Conservation (phyloP, 2,797 vertebrate genomes). For the Anniella stebbinsi region DNA sequence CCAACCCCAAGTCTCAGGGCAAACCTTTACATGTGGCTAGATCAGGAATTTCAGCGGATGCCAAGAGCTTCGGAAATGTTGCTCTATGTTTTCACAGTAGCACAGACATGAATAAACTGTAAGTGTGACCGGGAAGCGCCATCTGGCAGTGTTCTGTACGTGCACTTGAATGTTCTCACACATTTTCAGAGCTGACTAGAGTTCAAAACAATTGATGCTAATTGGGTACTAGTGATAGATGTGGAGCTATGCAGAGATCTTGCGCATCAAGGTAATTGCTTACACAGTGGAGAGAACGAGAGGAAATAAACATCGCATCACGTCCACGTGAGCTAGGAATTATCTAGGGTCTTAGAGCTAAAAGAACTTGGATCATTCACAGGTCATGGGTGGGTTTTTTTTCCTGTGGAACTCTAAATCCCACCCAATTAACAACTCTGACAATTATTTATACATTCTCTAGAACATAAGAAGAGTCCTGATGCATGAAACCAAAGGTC, state of each 20-base stretch:
- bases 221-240: conserved; percentile 14
- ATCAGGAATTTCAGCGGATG: not conserved
- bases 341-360: not conserved
- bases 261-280: not conserved
- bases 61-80: not conserved
- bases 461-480: not conserved
- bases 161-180: conserved; percentile 14
- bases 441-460: not conserved
- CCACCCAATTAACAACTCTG: not conserved
- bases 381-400: not conserved
- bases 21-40: too few relatives aligned
- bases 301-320: too few relatives aligned
- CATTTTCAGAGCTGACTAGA: conserved; percentile 19
- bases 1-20: too few relatives aligned
- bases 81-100: conserved; percentile 33
- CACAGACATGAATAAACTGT: conserved; percentile 4
- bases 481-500: not conserved
- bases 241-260: not conserved
- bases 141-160: conserved; percentile 34
- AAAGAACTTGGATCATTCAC: not conserved
- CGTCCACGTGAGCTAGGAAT: not conserved
- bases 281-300: not conserved
- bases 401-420: not conserved
- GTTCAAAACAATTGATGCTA: conserved; percentile 22
- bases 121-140: conserved; percentile 23